Evolutionary conservation across 2,113 vertebrate genomes (phyloP).

Genomic region (Thomomys bottae): DNA sequence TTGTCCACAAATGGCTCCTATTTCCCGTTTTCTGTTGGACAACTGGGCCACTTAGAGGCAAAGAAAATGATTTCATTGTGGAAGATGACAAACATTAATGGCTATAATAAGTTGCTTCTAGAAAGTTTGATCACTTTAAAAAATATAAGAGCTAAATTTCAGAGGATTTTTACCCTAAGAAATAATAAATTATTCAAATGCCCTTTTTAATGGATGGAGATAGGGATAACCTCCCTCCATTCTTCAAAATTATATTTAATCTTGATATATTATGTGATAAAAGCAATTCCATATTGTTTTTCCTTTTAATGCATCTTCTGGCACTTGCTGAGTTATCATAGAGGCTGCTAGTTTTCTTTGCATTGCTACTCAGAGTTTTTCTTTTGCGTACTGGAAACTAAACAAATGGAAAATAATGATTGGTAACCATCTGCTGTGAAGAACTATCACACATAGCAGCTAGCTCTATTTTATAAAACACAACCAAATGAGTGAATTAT

Average conservation of each 20-base stretch:
- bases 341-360: conserved; percentile 65
- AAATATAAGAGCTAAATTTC: conserved; percentile 66
- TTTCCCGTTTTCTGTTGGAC: conserved; percentile 83
- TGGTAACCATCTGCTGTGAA: conserved; percentile 87
- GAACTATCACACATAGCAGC: conserved; percentile 88
- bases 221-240: not conserved
- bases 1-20: conserved; percentile 86
- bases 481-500: conserved; percentile 86
- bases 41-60: conserved; percentile 79
- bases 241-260: conserved; percentile 56
- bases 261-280: conserved; percentile 35
- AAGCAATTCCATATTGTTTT: not conserved
- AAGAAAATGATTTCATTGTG: conserved; percentile 80
- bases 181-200: conserved; percentile 67
- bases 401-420: conserved; percentile 89
- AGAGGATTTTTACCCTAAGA: conserved; percentile 65
- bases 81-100: conserved; percentile 76
- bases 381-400: conserved; percentile 80
- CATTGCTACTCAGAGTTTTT: conserved; percentile 66
- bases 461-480: conserved; percentile 89
- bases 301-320: conserved; percentile 26
- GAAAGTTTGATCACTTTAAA: conserved; percentile 79
- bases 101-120: conserved; percentile 79
- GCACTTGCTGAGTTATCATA: conserved; percentile 68
- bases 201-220: conserved; percentile 46